phyloP scores from a whole-genome alignment of 2,797 vertebrate species.

The Hephaestus fuliginosus region DNA sequence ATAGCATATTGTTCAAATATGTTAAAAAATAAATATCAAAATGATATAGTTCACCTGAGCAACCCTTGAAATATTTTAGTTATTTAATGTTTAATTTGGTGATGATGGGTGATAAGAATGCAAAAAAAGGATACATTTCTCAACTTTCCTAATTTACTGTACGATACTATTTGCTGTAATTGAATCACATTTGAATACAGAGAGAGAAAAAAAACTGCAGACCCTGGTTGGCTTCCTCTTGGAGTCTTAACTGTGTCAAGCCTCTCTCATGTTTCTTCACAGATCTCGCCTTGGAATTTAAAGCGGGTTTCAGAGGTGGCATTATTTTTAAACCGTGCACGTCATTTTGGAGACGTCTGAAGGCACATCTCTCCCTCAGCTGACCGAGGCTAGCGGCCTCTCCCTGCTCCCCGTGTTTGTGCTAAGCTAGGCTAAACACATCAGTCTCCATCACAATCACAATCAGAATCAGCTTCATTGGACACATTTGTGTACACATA shows the following conservation, averaged over 20 bases:
- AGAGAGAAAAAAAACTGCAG: background rate
- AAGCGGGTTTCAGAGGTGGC: background rate
- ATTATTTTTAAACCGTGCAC: background rate
- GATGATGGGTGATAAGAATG: background rate
- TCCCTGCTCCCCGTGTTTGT: background rate
- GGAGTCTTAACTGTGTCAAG: background rate
- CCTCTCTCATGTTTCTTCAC: background rate
- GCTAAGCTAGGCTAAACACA: background rate
- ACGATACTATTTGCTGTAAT: background rate
- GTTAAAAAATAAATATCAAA: background rate
- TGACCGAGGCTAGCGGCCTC: background rate
- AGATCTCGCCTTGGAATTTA: background rate
- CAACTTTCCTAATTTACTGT: background rate
- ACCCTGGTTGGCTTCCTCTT: background rate
- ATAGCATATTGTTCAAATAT: background rate
- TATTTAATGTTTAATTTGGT: background rate
- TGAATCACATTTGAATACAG: background rate
- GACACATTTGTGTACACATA: background rate
- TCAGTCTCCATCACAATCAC: background rate
- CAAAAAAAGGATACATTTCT: background rate
- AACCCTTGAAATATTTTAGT: background rate
- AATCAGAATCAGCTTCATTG: background rate
- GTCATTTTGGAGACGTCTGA: background rate
- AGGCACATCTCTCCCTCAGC: background rate
- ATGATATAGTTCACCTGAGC: background rate